Base-by-base conservation (phyloP, 2,797 vertebrate genomes). In the Schizothorax lantsangensis region DNA sequence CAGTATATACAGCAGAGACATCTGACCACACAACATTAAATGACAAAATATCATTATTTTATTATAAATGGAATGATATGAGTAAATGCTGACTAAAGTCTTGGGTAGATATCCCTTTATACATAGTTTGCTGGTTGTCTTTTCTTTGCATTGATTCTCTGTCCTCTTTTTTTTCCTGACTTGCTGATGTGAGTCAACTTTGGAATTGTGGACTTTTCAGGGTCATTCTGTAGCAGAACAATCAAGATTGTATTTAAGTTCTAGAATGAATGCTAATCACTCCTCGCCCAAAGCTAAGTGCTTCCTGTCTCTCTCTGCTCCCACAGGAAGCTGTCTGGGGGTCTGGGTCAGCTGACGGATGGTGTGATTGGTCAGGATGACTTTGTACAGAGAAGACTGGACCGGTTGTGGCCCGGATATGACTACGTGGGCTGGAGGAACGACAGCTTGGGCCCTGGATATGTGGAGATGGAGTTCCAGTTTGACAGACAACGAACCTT, bases 361-460 rank as follows among this genome's bases (percentile, higher is more conserved):
- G 96, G 96, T 0, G 92, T 96, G 75, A 91, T 94, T 1, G 96
- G 96, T 6, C 91, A 92, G 90, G 96, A 97, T 17, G 95, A 97
- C 91, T 97, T 96, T 91, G 91, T 93, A 45, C 81, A 91, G 88
- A 95, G 92, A 2, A 95, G 94, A 0, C 95, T 95, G 91, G 94
- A 96, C 90, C 92, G 93, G 0, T 93, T 94, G 72, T 96, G 96
- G 96, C 95, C 93, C 0, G 96, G 96, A 2, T 97, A 97, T 38
- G 95, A 97, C 92, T 97, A 97, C 47, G 92, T 97, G 75, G 96
- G 96, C 92, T 97, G 96, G 96, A 96, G 90, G 92, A 97, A 97
- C 38, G 94, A 95, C 88, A 96, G 94, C 26, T 88, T 94, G 64
- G 92, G 90, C 1, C 91, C 91, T 0, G 95, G 93, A 72, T 89